Percentiles rank a stretch among this genome's conserved stretches.
Conservation (phyloP, 2,888 invertebrate species). For the Acronicta aceris region DNA sequence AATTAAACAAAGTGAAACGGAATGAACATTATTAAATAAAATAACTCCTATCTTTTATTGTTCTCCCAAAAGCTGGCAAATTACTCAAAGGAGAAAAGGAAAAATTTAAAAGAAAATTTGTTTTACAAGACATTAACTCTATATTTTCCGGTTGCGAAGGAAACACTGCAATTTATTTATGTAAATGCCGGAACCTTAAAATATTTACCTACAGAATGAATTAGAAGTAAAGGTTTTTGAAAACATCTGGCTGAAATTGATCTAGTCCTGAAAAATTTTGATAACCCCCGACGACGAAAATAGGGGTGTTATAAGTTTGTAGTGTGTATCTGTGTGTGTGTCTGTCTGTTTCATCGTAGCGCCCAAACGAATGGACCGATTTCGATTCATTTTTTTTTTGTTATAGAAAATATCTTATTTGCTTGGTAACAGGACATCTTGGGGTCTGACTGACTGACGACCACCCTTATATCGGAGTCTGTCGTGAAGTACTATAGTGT, state of each 20-base stretch:
- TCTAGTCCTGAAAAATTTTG: slow-evolving; percentile 39
- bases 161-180: slow-evolving; percentile 67
- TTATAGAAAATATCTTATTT: too few relatives aligned
- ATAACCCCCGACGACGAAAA: too few relatives aligned
- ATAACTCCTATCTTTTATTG: slow-evolving; percentile 42
- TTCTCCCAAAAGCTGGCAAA: slow-evolving; percentile 28
- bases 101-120: slow-evolving; percentile 59
- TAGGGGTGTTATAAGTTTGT: too few relatives aligned
- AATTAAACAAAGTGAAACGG: slow-evolving; percentile 45
- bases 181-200: slow-evolving; percentile 54
- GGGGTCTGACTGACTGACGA: too few relatives aligned
- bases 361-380: too few relatives aligned
- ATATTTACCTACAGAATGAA: slow-evolving; percentile 60
- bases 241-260: slow-evolving; percentile 30
- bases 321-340: too few relatives aligned
- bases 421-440: too few relatives aligned
- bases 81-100: slow-evolving; percentile 48
- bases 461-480: too few relatives aligned
- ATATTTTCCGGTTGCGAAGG: slow-evolving; percentile 61
- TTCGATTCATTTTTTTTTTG: too few relatives aligned
- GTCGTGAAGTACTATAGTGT: too few relatives aligned
- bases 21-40: slow-evolving; percentile 41
- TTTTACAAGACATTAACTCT: slow-evolving; percentile 66
- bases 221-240: slow-evolving; percentile 26
- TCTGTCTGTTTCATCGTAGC: too few relatives aligned